Evolutionary conservation across 2,113 vertebrate genomes (phyloP), one percentile per base, ranked within the genome.

Genomic region (Hemibagrus wyckioides): DNA sequence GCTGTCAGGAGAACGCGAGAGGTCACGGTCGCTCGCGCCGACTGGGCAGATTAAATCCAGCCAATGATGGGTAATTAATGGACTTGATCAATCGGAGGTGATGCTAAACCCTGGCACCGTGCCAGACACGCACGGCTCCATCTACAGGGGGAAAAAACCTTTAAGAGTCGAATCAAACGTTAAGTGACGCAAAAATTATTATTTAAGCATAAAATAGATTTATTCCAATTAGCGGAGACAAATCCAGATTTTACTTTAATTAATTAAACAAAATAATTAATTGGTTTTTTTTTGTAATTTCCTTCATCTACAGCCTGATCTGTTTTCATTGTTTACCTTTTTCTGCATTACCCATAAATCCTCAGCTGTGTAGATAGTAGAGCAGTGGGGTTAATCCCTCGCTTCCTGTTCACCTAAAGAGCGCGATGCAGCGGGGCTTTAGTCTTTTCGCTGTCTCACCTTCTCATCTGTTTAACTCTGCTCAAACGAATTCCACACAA

Each of bases 41-140:
- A 77, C 59, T 10, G 50, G 54, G 79, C 85, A 87, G 82, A 79
- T 86, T 87, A 56, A 63, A 80, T 88, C 80, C 65, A 76, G 65
- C 54, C 44, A 82, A 36, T 88, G 88, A 85, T 89, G 86, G 85
- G 80, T 89, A 88, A 88, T 91, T 91, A 91, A 91, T 87, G 65
- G 87, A 88, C 84, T 85, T 73, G 85, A 89, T 91, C 88, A 88
- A 89, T 91, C 86, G 71, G 85, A 67, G 69, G 57, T 65, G 59
- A 82, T 50, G 56, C 71, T 86, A 63, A 85, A 83, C 44, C 81
- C 63, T 81, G 85, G 85, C 79, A 50, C 71, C 6, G 57, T 54
- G 63, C 48, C 59, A 80, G 54, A 69, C 85, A 36, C 30, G 15
- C 36, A 33, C 17, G 25, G 61, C 25, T 57, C 44, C 54, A 48